These are phyloP conservation scores for Bombus turneri DNA, from an alignment of 1,140 invertebrate genomes.

Conservation along the genomic window DNA sequence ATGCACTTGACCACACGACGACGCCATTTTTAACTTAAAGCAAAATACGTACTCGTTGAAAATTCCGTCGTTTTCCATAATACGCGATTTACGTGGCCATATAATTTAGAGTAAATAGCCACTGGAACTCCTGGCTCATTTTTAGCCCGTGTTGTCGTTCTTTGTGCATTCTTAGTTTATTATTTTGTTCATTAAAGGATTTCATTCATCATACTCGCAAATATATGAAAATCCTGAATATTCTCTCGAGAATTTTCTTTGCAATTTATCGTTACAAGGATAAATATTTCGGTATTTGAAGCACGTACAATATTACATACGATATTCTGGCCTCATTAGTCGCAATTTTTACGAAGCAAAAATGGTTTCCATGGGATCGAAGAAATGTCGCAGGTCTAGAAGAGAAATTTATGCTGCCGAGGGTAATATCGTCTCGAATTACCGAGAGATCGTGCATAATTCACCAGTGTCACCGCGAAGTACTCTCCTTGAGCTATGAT, in stretches of 20 bases:
- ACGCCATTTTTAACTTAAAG: constrained; percentile 11
- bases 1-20: neutral
- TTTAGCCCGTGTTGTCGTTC: neutral
- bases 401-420: constrained; percentile 14
- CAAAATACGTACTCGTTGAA: neutral
- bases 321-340: neutral
- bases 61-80: neutral
- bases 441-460: constrained; percentile 44
- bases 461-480: constrained; percentile 45
- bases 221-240: too few species aligned
- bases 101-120: neutral
- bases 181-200: too few species aligned
- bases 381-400: constrained; percentile 2
- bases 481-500: constrained; percentile 50
- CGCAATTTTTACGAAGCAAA: neutral
- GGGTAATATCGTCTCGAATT: constrained; percentile 46
- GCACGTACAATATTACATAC: neutral
- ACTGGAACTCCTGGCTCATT: neutral
- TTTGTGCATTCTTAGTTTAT: neutral
- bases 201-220: too few species aligned
- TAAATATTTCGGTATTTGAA: neutral
- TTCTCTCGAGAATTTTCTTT: neutral
- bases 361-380: neutral
- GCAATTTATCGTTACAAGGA: neutral
- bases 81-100: neutral